Base-by-base conservation (phyloP, 2,888 invertebrate species). In the Phasia obesa region DNA sequence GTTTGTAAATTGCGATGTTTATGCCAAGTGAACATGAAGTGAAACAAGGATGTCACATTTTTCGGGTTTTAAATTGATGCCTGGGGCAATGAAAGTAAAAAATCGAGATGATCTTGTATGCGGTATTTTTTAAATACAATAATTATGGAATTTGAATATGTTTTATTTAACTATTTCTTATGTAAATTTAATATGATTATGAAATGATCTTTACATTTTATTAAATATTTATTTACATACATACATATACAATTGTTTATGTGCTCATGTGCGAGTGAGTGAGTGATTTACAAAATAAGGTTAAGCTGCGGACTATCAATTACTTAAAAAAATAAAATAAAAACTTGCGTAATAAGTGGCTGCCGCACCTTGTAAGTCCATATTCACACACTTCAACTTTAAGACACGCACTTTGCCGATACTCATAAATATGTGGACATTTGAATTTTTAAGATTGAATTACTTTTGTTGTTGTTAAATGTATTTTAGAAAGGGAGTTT, bases 301-400 rank as follows among this genome's bases (percentile, higher is more conserved):
- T 82, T 82, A 79, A 79, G 42, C 65, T 60, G 73, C 74, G 3
- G 70, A 70, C 78, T 79, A 83, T 79, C 71, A 79, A 65, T 78
- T 82, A 82, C 82, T 70, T 0, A 53, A 7, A 35, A 35, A 0
- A 35, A 35, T 11, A 35, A 35, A 35, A 64, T 5, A 19, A 15
- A 55, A 70, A 73, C 27, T 80, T 80, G 60, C 60, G 79, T 80
- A 80, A 80, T 69, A 13, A 73, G 73, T 62, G 47, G 17, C 44
- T 42, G 44, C 44, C 73, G 60, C 79, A 80, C 79, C 79, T 62
- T 62, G 51, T 60, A n/a, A 49, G 23, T 4, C 25, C 23, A 49
- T 47, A 78, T 42, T 57, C 57, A 64, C 53, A 53, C 42, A 42
- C 35, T 23, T n/a, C 23, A 27, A 27, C 4, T 59, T 76, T 35